A percentile compares a stretch with the other conserved stretches of the same genome.
These are phyloP conservation scores for Amyelois transitella DNA, from an alignment of 1,140 invertebrate genomes.

Conservation along the genomic window DNA sequence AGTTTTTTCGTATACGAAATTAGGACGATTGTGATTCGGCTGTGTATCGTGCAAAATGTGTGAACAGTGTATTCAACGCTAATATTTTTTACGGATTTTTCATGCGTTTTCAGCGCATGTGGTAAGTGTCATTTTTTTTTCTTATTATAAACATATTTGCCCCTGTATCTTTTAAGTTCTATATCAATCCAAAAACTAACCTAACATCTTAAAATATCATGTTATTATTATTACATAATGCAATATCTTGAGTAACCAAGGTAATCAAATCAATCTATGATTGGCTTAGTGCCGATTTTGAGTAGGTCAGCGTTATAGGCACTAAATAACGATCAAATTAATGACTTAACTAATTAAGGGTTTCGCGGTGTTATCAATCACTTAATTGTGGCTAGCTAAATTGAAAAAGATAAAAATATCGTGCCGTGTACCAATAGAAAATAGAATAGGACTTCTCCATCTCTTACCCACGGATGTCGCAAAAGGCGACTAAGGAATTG, in stretches of 20 bases:
- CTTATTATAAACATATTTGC: background rate
- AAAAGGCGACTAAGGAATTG: too few species aligned
- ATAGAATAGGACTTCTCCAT: too few species aligned
- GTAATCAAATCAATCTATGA: background rate
- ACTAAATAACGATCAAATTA: background rate
- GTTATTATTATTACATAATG: constrained; percentile 2
- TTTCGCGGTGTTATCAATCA: too few species aligned
- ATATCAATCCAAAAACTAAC: too few species aligned
- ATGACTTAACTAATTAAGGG: background rate
- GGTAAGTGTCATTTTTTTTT: constrained; percentile 27
- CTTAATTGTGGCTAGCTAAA: too few species aligned
- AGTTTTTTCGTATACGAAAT: background rate
- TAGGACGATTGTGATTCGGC: background rate
- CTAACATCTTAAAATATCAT: background rate
- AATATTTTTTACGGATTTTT: constrained; percentile 12
- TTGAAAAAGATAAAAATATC: too few species aligned
- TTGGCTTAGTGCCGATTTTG: background rate
- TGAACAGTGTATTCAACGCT: constrained; percentile 51
- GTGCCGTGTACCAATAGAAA: too few species aligned
- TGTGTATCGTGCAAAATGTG: constrained; percentile 50
- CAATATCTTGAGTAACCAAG: background rate
- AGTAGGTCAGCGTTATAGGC: background rate
- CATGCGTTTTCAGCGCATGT: constrained; percentile 23
- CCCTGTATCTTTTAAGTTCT: too few species aligned
- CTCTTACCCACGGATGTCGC: too few species aligned